A percentile compares a stretch with the other conserved stretches of the same genome.
These are phyloP conservation scores for Hylaeus anthracinus DNA, from an alignment of 1,140 invertebrate species.

Conservation along the genomic window DNA sequence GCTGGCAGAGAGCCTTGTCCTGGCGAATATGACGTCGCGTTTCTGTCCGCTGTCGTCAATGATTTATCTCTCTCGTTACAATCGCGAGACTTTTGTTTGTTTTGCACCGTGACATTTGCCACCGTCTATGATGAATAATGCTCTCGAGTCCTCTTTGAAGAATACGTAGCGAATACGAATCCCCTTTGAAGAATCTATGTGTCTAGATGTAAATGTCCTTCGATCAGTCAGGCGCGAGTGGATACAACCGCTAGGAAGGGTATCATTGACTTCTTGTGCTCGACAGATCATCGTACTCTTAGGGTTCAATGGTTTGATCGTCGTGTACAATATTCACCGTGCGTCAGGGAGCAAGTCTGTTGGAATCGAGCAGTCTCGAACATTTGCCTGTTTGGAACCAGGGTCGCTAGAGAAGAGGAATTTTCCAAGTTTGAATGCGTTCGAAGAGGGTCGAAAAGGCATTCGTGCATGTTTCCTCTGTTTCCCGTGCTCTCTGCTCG, in stretches of 20 bases:
- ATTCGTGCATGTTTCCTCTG: background rate
- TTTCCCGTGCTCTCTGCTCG: no score
- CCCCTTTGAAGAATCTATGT: slow-evolving; percentile 4
- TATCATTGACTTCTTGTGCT: slow-evolving; percentile 14
- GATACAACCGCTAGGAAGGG: background rate
- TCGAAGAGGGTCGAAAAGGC: no score
- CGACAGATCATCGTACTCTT: slow-evolving; percentile 20
- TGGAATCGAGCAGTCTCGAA: background rate
- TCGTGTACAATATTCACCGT: background rate
- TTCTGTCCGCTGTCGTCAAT: slow-evolving; percentile 8
- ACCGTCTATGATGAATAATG: slow-evolving; percentile 33
- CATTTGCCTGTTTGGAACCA: no score
- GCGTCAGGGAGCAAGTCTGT: background rate
- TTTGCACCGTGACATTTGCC: slow-evolving; percentile 20
- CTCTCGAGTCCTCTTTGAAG: background rate
- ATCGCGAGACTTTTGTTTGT: background rate
- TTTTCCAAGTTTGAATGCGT: no score
- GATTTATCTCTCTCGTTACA: slow-evolving; percentile 33
- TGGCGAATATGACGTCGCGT: slow-evolving; percentile 2
- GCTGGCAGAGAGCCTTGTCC: background rate
- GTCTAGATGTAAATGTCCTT: background rate
- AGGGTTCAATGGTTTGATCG: slow-evolving; percentile 5
- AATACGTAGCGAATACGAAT: background rate
- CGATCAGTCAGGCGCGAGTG: slow-evolving; percentile 25
- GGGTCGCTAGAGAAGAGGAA: no score